Percentiles rank a stretch among this genome's conserved stretches.
Evolutionary conservation across 2,113 vertebrate species (phyloP).

Genomic region (Colius striatus): DNA sequence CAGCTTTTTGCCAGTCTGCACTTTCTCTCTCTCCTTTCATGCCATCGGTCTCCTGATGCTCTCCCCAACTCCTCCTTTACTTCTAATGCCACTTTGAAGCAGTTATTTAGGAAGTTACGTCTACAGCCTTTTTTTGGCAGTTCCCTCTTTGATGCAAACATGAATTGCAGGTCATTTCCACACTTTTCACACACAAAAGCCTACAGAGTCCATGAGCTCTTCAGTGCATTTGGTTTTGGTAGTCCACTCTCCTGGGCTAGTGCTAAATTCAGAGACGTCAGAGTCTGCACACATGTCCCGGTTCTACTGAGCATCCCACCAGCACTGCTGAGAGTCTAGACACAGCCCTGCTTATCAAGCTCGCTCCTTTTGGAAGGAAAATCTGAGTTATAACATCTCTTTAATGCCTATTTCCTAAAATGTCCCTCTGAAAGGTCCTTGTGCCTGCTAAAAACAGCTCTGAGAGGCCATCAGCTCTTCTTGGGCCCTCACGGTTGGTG

Average conservation of each 20-base stretch:
- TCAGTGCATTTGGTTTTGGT: neutral
- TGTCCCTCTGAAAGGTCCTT: neutral
- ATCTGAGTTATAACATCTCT: neutral
- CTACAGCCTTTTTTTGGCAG: neutral
- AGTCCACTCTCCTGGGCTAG: neutral
- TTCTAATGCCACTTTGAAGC: neutral
- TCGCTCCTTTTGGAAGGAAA: neutral
- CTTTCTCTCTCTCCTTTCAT: neutral
- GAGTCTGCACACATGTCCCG: neutral
- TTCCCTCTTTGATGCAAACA: neutral
- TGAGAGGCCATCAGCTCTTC: neutral
- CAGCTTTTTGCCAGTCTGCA: neutral
- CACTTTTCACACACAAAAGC: neutral
- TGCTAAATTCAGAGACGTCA: neutral
- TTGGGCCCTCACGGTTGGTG: neutral
- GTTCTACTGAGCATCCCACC: fast-evolving
- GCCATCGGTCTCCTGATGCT: neutral
- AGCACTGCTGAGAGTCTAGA: neutral
- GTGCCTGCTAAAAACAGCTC: neutral
- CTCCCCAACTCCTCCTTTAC: neutral
- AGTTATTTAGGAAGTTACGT: neutral
- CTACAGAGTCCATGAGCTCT: neutral
- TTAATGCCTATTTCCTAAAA: neutral
- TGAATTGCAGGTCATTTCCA: neutral
- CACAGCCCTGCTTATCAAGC: neutral